A percentile compares a stretch with the other conserved stretches of the same genome.
Evolutionary conservation across 2,797 vertebrate genomes (phyloP).

Genomic region (Toxotes lorentzi): DNA sequence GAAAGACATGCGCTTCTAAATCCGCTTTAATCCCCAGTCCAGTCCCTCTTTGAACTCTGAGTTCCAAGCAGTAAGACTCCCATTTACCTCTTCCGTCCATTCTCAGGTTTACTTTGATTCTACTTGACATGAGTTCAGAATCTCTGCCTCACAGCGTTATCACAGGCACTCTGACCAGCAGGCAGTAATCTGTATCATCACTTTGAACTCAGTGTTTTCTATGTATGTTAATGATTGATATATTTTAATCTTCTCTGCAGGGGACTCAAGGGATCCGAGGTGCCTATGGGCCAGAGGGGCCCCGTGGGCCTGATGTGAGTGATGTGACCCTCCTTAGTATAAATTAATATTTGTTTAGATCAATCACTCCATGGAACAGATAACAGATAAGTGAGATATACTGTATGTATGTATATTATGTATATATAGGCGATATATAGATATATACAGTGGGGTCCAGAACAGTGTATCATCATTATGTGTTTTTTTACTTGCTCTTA

Average conservation of each 20-base stretch:
- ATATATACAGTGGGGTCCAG: no score
- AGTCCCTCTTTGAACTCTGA: slow-evolving; percentile 39
- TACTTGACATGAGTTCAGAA: slow-evolving; percentile 24
- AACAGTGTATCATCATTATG: neutral
- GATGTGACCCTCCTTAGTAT: neutral
- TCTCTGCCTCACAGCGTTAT: slow-evolving; percentile 29
- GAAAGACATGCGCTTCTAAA: slow-evolving; percentile 13
- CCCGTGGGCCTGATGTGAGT: slow-evolving; percentile 85
- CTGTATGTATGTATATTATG: no score
- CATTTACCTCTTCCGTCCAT: slow-evolving; percentile 4
- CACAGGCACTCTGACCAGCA: neutral
- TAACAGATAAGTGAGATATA: no score
- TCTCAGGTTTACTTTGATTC: slow-evolving; percentile 37
- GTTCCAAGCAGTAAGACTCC: slow-evolving; percentile 12
- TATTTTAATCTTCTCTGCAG: slow-evolving; percentile 72
- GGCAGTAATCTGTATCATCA: slow-evolving; percentile 18
- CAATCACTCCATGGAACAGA: neutral
- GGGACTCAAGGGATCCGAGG: slow-evolving; percentile 87
- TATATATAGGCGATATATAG: no score
- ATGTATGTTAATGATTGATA: slow-evolving; percentile 14
- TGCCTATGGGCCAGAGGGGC: slow-evolving; percentile 83
- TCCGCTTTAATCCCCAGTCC: slow-evolving; percentile 50
- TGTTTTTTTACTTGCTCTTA: slow-evolving; percentile 32
- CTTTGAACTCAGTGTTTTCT: slow-evolving; percentile 10
- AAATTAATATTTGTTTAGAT: neutral